Conservation (phyloP, 1,140 invertebrate species). For the Sitobion miscanthi region DNA sequence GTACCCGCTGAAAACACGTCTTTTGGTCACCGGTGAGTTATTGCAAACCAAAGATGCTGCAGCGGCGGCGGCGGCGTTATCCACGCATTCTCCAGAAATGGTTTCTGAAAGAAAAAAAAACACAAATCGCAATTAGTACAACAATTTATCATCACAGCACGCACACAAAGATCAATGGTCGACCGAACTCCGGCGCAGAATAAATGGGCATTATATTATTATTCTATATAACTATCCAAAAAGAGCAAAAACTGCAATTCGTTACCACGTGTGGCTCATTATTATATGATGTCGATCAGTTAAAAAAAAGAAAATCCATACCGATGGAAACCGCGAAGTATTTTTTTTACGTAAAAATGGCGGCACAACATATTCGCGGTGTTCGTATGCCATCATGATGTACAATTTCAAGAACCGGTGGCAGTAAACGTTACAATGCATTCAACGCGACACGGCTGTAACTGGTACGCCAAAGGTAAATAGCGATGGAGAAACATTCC, state of each 20-base stretch:
- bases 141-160: neutral
- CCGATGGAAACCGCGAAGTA: neutral
- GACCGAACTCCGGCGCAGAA: neutral
- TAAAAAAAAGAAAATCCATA: neutral
- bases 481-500: neutral
- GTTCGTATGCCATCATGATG: neutral
- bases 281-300: neutral
- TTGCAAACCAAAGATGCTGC: conserved; percentile 65
- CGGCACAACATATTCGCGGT: neutral
- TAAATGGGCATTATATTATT: neutral
- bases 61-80: conserved; percentile 66
- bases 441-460: neutral
- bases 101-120: conserved; percentile 2
- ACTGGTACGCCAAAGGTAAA: neutral
- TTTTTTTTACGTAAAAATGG: neutral
- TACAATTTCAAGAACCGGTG: no score
- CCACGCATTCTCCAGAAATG: conserved; percentile 57
- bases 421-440: neutral
- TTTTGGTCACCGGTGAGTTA: conserved; percentile 71
- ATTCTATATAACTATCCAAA: neutral
- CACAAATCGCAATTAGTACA: neutral
- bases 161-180: neutral
- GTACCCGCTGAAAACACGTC: conserved; percentile 81
- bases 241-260: neutral
- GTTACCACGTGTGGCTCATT: neutral